Conservation (phyloP, 1,140 invertebrate species). For the Achatina immaculata region DNA sequence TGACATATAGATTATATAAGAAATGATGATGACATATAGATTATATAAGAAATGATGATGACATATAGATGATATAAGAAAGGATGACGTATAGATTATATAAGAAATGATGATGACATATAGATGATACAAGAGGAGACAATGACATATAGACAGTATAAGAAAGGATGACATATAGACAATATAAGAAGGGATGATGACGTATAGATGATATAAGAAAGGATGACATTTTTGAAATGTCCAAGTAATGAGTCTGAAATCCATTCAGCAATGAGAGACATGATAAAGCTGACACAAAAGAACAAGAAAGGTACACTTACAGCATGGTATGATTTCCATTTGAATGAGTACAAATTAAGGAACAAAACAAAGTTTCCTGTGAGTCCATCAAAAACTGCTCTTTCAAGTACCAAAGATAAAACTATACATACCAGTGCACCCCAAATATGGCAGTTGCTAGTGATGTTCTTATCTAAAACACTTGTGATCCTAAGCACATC, state of each 20-base stretch:
- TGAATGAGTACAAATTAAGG: slow-evolving; percentile 69
- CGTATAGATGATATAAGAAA: too few relatives aligned
- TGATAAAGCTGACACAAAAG: slow-evolving; percentile 71
- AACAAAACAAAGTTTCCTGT: slow-evolving; percentile 74
- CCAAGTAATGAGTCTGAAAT: slow-evolving; percentile 72
- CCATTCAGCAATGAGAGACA: slow-evolving; percentile 73
- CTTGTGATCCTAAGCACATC: not conserved
- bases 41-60: too few relatives aligned
- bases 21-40: too few relatives aligned
- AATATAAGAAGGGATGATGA: too few relatives aligned
- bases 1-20: too few relatives aligned
- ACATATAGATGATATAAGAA: too few relatives aligned
- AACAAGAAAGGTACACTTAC: slow-evolving; percentile 71
- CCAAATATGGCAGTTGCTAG: slow-evolving; percentile 41
- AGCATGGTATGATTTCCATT: slow-evolving; percentile 72
- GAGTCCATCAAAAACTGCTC: slow-evolving; percentile 74
- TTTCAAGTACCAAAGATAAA: slow-evolving; percentile 71
- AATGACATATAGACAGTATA: too few relatives aligned
- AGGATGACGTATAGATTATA: too few relatives aligned
- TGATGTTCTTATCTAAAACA: not conserved
- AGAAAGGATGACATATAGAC: too few relatives aligned
- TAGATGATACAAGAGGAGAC: too few relatives aligned
- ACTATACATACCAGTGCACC: slow-evolving; percentile 64
- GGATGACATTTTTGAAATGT: too few relatives aligned
- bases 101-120: too few relatives aligned